Percentiles rank a stretch among this genome's conserved stretches.
Conservation (phyloP, 2,797 vertebrate genomes). For the Catharus ustulatus region DNA sequence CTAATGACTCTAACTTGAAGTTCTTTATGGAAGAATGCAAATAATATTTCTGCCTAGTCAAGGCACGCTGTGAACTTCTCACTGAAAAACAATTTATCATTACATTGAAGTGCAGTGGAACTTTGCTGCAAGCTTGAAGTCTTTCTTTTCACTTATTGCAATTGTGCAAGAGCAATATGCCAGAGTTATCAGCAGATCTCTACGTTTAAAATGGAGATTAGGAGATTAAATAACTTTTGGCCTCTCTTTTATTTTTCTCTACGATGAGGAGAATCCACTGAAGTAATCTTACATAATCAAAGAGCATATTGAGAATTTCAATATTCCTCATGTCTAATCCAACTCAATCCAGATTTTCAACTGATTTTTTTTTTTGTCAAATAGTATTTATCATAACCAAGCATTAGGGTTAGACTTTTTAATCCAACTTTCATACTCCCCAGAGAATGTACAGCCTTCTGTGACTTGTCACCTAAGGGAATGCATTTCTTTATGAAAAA, state of each 20-base stretch:
- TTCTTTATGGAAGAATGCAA: constrained; percentile 61
- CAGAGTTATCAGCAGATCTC: constrained; percentile 54
- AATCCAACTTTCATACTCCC: neutral
- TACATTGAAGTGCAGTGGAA: neutral
- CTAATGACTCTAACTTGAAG: constrained; percentile 51
- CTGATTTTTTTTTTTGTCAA: neutral
- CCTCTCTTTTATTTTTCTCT: neutral
- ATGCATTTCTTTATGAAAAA: neutral
- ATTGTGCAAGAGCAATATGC: neutral
- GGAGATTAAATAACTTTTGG: neutral
- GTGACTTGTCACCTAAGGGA: neutral
- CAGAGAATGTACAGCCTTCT: neutral
- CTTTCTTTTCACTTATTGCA: neutral
- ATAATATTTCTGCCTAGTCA: constrained; percentile 58
- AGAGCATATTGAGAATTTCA: neutral
- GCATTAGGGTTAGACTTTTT: neutral
- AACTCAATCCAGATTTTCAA: neutral
- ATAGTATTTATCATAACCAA: neutral
- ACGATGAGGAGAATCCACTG: neutral
- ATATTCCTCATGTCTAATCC: neutral
- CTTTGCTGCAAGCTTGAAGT: neutral
- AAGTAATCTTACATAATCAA: constrained; percentile 6
- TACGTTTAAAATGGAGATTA: constrained; percentile 26
- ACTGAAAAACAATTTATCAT: constrained; percentile 37
- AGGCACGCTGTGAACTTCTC: neutral